Evolutionary conservation across 2,113 vertebrate species (phyloP), one percentile per base, ranked within the genome.

Genomic region (Gambusia holbrooki): DNA sequence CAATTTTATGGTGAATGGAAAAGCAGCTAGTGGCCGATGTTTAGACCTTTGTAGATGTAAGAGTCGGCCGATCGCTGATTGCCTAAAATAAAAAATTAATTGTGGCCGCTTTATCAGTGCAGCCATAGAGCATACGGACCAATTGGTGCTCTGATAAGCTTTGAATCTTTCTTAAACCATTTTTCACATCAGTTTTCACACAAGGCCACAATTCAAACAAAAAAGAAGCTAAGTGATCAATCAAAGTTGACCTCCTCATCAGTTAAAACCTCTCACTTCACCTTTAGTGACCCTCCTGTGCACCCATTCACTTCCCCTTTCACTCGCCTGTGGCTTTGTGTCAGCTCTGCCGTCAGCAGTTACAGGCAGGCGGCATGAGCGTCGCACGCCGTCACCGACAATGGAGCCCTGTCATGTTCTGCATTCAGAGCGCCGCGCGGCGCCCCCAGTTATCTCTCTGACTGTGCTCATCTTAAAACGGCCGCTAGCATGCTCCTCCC

Each of bases 261-360:
- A 28, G 27, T 28, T 32, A 25, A 54, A 65, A 71, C 70, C 81
- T 73, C 80, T 70, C 85, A 72, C 83, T 84, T 90, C 62, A 88
- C 89, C 90, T 85, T 74, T 25, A 54, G 63, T 85, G 86, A 90
- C 86, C 90, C 74, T 35, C 76, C 27, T 42, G 6, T 76, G 87
- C 73, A 88, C 86, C 77, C 88, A 74, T 84, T 91, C 84, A 87
- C 88, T 79, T 65, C 0, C 65, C 64, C 37, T 83, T 87, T 87
- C 68, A 87, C 89, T 74, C 69, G 84, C 73, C 87, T 0, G 63
- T 14, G 78, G 83, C 87, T 88, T 88, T 90, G 90, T 89, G 86
- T 89, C 84, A 74, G 65, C n/a, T 79, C 86, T 87, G 74, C 77
- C 82, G 90, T 89, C 92, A 92, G 92, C 92, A 90, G 84, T 84